phyloP scores from a whole-genome alignment of 1,140 invertebrate genomes.

The Acromyrmex heyeri region DNA sequence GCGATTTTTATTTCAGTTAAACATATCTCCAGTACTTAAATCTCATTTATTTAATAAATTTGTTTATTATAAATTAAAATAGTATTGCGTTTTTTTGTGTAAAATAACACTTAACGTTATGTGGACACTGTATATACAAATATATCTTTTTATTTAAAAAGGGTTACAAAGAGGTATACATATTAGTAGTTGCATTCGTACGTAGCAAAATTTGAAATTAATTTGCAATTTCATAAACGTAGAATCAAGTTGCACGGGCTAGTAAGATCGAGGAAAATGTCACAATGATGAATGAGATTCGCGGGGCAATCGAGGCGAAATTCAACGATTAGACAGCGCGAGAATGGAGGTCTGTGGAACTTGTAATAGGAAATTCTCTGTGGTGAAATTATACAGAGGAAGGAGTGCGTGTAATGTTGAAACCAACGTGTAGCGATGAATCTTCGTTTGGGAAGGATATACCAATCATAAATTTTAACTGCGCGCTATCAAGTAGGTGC shows the following conservation, averaged over 20 bases:
- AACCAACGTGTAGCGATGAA: constrained; percentile 33
- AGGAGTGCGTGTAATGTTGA: constrained; percentile 44
- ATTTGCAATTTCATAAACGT: constrained; percentile 50
- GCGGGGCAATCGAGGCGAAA: constrained; percentile 51
- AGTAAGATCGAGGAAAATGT: constrained; percentile 56
- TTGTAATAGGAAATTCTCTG: constrained; percentile 68
- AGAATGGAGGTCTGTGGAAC: constrained; percentile 53
- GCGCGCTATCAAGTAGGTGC: background rate
- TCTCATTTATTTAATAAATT: constrained; percentile 18
- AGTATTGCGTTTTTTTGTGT: background rate
- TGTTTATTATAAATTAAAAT: constrained; percentile 16
- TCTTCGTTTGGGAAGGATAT: constrained; percentile 42
- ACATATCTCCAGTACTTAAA: background rate
- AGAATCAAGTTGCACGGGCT: constrained; percentile 15
- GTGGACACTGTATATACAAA: background rate
- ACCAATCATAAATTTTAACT: constrained; percentile 38
- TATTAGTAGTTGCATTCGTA: background rate
- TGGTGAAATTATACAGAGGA: constrained; percentile 68
- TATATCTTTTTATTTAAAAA: constrained; percentile 19
- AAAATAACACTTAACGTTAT: background rate
- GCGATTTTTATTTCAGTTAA: background rate
- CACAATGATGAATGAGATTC: constrained; percentile 59
- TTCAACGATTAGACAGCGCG: constrained; percentile 45
- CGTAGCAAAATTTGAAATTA: constrained; percentile 28
- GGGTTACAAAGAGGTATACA: background rate